Base-by-base conservation (phyloP, 2,888 invertebrate species). In the Endomychus coccineus region DNA sequence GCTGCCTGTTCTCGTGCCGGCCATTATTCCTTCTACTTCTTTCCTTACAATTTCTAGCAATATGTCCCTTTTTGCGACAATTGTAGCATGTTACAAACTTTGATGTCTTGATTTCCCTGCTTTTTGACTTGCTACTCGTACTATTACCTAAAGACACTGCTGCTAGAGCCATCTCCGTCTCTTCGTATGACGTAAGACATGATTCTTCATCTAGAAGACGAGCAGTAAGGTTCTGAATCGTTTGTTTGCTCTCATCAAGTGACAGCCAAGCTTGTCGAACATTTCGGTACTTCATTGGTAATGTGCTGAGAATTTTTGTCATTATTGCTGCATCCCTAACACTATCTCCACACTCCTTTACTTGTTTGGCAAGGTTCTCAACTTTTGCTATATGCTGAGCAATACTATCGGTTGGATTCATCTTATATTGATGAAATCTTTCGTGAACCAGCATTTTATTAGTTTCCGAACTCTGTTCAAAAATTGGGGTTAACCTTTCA, bases 361-460 rank as follows among this genome's bases (percentile, higher is more conserved):
- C 35, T 29, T 44, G 25, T 34, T 36, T 32, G 6, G 54, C 56
- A 38, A 56, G 31, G 27, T 52, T 55, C 36, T 49, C 49, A 2
- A 57, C 41, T 35, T 52, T 54, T 2, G 52, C 27, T 4, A 56
- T 42, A 28, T 56, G 54, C 27, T 55, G 48, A 1, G 50, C 49
- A 2, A 57, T 43, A 2, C 40, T 40, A 15, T 56, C 53, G 4
- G 29, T 46, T 4, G 43, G 6, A 0, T 21, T 25, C 46, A 50
- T 51, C 34, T 44, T 50, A 19, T 51, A 52, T 16, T 50, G 36
- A 17, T 51, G 36, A 22, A 52, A 51, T 11, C 24, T 19, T 33
- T 51, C 48, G 6, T 53, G 49, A 2, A 41, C 30, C 7, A 52
- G n/a, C 49, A 53, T 53, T 33, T 52, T 51, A 27, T 48, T 53